A percentile compares a stretch with the other conserved stretches of the same genome.
phyloP scores from a whole-genome alignment of 2,113 vertebrate genomes.

The Cygnus atratus region DNA sequence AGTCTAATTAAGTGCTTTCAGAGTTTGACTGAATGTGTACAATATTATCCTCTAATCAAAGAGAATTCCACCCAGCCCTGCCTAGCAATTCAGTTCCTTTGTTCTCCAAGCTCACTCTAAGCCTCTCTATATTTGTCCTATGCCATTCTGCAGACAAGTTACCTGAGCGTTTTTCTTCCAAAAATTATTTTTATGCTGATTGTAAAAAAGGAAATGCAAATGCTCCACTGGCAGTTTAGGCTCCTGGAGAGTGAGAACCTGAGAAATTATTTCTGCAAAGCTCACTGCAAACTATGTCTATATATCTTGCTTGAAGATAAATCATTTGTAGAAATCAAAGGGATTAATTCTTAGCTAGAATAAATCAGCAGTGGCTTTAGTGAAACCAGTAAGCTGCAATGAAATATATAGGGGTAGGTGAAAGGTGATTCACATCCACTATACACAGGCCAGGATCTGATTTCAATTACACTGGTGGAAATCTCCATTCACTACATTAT shows the following conservation, averaged over 20 bases:
- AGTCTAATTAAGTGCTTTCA: slow-evolving; percentile 33
- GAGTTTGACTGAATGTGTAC: not conserved
- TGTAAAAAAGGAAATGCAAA: slow-evolving; percentile 26
- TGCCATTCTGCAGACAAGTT: not conserved
- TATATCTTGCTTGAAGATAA: not conserved
- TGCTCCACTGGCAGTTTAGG: not conserved
- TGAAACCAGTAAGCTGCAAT: not conserved
- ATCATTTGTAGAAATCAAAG: slow-evolving; percentile 35
- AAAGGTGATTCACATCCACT: not conserved
- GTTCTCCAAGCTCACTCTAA: not conserved
- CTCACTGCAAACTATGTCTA: not conserved
- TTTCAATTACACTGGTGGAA: not conserved
- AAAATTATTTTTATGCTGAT: not conserved
- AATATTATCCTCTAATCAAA: not conserved
- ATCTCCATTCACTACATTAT: not conserved
- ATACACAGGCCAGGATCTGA: not conserved
- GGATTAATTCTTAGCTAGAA: slow-evolving; percentile 15
- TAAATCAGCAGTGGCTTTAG: slow-evolving; percentile 27
- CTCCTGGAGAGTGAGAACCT: not conserved
- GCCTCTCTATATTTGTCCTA: not conserved
- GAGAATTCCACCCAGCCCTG: not conserved
- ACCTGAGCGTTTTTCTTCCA: not conserved
- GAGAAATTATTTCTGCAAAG: slow-evolving; percentile 42
- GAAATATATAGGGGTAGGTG: not conserved
- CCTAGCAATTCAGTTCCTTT: slow-evolving; percentile 8